Percentiles rank a stretch among this genome's conserved stretches.
These are phyloP conservation scores for Corbicula japonica DNA, from an alignment of 2,888 invertebrate genomes.

Conservation along the genomic window DNA sequence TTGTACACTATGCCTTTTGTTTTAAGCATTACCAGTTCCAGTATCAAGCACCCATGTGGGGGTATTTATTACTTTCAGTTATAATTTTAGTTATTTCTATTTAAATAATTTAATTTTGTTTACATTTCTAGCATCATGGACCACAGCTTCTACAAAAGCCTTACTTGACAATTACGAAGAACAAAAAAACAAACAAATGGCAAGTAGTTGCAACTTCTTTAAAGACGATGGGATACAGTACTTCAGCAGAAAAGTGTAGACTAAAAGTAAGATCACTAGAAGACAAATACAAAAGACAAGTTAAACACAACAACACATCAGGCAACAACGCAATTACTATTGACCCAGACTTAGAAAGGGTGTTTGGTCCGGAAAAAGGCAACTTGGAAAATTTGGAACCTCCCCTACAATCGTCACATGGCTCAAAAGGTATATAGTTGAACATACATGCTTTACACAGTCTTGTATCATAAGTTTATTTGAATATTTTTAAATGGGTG, in stretches of 20 bases:
- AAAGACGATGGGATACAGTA: too few relatives aligned
- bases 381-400: constrained; percentile 1
- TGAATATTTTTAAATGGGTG: constrained; percentile 1
- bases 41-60: too few relatives aligned
- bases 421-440: neutral
- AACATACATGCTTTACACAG: constrained; percentile 1
- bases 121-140: too few relatives aligned
- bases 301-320: neutral
- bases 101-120: too few relatives aligned
- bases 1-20: too few relatives aligned
- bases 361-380: neutral
- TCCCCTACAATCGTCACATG: neutral
- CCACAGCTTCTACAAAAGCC: too few relatives aligned
- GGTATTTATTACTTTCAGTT: too few relatives aligned
- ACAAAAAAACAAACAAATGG: too few relatives aligned
- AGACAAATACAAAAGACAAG: neutral
- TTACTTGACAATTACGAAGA: too few relatives aligned
- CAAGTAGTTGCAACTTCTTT: too few relatives aligned
- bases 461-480: neutral
- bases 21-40: too few relatives aligned
- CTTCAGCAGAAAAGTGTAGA: constrained; percentile 8
- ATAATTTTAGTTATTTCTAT: too few relatives aligned
- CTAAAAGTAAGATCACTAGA: constrained; percentile 3
- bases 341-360: constrained; percentile 4
- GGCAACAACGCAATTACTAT: constrained; percentile 6